Conservation (phyloP, 2,888 invertebrate species). For the Drosophila melanosoma region DNA sequence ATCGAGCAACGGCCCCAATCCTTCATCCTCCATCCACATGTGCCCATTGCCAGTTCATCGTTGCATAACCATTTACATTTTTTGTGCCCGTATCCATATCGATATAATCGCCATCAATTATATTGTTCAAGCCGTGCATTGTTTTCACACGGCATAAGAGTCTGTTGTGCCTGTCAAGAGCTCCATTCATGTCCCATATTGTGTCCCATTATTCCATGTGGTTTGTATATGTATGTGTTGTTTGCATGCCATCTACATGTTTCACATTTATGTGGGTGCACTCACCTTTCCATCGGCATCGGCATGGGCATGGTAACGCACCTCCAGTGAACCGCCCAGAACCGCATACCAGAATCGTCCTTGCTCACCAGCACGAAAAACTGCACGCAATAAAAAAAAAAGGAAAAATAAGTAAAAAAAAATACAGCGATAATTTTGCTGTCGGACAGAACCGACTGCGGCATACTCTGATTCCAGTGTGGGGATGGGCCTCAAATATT, state of each 20-base stretch:
- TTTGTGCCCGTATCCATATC: conserved; percentile 11
- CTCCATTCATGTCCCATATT: conserved; percentile 18
- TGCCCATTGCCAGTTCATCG: conserved; percentile 24
- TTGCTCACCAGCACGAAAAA: conserved; percentile 91
- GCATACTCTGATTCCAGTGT: not conserved
- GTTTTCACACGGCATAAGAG: conserved; percentile 53
- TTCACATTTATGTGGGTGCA: conserved; percentile 40
- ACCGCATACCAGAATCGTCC: conserved; percentile 93
- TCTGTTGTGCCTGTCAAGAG: conserved; percentile 26
- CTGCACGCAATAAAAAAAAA: conserved; percentile 84
- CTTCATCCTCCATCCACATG: not conserved
- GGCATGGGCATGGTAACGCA: conserved; percentile 87
- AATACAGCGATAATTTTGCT: not conserved
- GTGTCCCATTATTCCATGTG: not conserved
- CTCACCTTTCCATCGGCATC: conserved; percentile 88
- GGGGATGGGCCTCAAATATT: not conserved
- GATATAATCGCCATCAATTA: conserved; percentile 74
- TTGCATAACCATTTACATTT: conserved; percentile 45
- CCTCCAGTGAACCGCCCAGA: conserved; percentile 89
- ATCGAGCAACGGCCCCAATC: conserved; percentile 14
- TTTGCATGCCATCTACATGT: not conserved
- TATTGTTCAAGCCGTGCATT: conserved; percentile 63
- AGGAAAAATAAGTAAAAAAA: conserved; percentile 2
- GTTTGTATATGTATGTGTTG: not conserved
- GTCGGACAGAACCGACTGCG: not conserved